Conservation (phyloP, 2,797 vertebrate species). For the Hipposideros larvatus region DNA sequence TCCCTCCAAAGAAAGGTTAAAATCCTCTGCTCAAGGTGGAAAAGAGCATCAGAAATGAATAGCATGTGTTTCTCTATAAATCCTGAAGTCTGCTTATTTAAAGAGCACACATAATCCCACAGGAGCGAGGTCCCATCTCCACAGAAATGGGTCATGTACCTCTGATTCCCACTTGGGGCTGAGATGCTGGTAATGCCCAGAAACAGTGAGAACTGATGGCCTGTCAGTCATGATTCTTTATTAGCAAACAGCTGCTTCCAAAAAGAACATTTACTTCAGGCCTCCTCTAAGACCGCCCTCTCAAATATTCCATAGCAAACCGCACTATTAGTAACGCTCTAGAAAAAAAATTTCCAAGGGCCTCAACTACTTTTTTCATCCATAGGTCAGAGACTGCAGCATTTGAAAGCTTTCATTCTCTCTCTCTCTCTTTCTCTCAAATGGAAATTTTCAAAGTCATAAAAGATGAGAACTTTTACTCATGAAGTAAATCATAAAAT, state of each 20-base stretch:
- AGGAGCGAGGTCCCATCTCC: neutral
- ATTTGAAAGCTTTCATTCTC: neutral
- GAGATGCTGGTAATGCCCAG: slow-evolving; percentile 34
- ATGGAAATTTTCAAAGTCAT: neutral
- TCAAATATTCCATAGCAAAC: neutral
- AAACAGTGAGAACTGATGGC: slow-evolving; percentile 67
- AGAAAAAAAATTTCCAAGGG: neutral
- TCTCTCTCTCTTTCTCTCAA: neutral
- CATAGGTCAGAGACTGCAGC: neutral
- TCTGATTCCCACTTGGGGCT: neutral
- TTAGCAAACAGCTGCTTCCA: slow-evolving; percentile 79
- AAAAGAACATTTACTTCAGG: neutral
- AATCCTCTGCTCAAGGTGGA: neutral
- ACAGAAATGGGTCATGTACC: neutral
- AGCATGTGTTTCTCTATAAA: neutral
- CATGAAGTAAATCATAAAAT: neutral
- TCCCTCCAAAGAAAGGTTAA: neutral
- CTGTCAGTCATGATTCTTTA: slow-evolving; percentile 67
- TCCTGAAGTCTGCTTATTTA: neutral
- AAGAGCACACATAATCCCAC: neutral
- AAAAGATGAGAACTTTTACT: neutral
- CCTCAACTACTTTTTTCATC: neutral
- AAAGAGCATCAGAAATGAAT: neutral
- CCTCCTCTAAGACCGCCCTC: neutral
- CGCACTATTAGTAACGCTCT: neutral